Base-by-base conservation (phyloP, 2,113 vertebrate genomes). In the Cephalopterus ornatus region DNA sequence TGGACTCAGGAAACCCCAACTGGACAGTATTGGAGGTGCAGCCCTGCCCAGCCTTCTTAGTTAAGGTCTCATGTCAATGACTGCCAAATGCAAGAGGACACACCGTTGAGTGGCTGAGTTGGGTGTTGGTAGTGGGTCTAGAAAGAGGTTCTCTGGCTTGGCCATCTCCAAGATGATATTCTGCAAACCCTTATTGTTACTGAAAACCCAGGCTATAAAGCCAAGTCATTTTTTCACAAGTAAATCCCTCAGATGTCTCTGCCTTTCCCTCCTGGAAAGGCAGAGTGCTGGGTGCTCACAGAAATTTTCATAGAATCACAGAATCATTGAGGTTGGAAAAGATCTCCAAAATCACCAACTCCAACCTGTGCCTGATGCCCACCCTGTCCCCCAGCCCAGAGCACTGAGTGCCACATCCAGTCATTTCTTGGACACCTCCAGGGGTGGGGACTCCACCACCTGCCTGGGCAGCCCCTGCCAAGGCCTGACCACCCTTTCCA, bases 261-360 rank as follows among this genome's bases (percentile, higher is more conserved):
- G 44, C 47, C 35, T 76, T 63, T 72, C n/a, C 37, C 33, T 52
- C 53, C 18, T 59, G 11, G 33, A 8, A 13, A 53, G 11, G 5
- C 27, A 15, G 37, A 7, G 13, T 5, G 6, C 32, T 72, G 42
- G 26, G 42, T 82, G 39, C 15, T 82, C 33, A 8, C 7, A 67
- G 56, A 35, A 2, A 5, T 39, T 62, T 53, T 46, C n/a, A 76
- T 1, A 47, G 20, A 28, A 61, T 44, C 46, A 8, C 46, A 52
- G 46, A 9, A 41, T 47, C 24, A 3, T 20, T 20, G 33, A n/a
- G 33, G 65, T 4, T 63, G 49, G 66, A 47, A 55, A 53, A 55
- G 4, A 8, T 12, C 39, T 62, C 41, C 22, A 5, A 13, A 47
- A 0, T 4, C 10, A 5, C 2, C 0, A 0, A 63, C 4, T 21